Conservation (phyloP, 2,888 invertebrate species). For the Asteroscopus sphinx region DNA sequence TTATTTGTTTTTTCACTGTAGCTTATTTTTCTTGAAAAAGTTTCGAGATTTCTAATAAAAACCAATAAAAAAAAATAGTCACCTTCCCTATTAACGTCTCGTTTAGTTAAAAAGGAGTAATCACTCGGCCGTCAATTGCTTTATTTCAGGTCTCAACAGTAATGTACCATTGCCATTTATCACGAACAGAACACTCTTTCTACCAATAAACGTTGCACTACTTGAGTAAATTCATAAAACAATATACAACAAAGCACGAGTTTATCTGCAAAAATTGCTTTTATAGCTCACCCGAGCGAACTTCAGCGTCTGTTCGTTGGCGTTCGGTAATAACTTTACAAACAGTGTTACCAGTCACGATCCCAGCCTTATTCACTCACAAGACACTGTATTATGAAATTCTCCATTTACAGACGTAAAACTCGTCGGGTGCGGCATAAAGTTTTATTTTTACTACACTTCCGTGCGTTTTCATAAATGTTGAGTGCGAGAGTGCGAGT, state of each 20-base stretch:
- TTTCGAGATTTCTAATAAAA: no score
- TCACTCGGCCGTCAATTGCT: no score
- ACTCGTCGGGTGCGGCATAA: conserved; percentile 61
- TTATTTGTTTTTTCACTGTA: no score
- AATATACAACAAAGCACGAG: conserved; percentile 35
- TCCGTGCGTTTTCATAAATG: conserved; percentile 66
- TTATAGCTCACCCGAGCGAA: conserved; percentile 42
- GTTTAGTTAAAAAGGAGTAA: no score
- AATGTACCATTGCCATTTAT: no score
- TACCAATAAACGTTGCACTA: conserved; percentile 7
- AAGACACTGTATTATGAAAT: conserved; percentile 62
- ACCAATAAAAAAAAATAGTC: no score
- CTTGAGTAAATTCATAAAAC: conserved; percentile 36
- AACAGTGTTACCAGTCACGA: conserved; percentile 65
- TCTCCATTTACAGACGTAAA: conserved; percentile 63
- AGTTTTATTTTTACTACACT: conserved; percentile 71
- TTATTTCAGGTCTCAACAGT: no score
- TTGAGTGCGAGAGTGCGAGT: conserved; percentile 59
- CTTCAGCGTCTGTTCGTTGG: conserved; percentile 56
- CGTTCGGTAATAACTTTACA: conserved; percentile 68
- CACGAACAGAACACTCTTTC: conserved; percentile 16
- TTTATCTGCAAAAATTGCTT: conserved; percentile 49
- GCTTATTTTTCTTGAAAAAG: no score
- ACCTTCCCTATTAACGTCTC: no score
- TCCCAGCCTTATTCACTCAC: conserved; percentile 61